phyloP scores from a whole-genome alignment of 2,113 vertebrate species.

The Serinus canaria region DNA sequence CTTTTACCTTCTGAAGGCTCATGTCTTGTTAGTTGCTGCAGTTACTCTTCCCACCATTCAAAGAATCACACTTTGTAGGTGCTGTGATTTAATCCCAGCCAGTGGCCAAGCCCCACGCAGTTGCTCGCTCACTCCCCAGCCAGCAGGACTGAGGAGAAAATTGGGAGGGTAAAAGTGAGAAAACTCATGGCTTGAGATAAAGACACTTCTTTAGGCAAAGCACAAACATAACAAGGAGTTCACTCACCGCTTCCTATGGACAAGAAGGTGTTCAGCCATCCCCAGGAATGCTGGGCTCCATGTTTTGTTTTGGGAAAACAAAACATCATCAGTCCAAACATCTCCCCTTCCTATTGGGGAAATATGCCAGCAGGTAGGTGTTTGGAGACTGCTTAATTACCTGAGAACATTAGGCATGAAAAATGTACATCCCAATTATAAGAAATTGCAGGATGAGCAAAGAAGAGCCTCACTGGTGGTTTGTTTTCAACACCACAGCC shows the following conservation, averaged over 20 bases:
- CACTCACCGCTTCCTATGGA: background rate
- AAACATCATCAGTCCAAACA: background rate
- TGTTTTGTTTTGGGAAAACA: background rate
- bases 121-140: background rate
- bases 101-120: background rate
- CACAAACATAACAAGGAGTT: background rate
- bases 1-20: background rate
- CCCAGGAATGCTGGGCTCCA: background rate
- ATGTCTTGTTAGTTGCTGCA: background rate
- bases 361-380: background rate
- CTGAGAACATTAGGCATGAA: background rate
- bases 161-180: background rate
- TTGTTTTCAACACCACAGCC: background rate
- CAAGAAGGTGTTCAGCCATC: background rate
- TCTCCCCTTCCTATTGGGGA: background rate
- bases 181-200: background rate
- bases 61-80: background rate
- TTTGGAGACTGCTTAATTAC: background rate
- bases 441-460: background rate
- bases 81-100: background rate
- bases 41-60: background rate
- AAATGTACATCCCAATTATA: background rate
- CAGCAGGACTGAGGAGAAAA: fast-evolving
- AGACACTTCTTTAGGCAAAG: background rate
- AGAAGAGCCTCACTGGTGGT: background rate